Percentiles rank a stretch among this genome's conserved stretches.
Evolutionary conservation across 2,888 invertebrate species (phyloP).

Genomic region (Meganola albula): DNA sequence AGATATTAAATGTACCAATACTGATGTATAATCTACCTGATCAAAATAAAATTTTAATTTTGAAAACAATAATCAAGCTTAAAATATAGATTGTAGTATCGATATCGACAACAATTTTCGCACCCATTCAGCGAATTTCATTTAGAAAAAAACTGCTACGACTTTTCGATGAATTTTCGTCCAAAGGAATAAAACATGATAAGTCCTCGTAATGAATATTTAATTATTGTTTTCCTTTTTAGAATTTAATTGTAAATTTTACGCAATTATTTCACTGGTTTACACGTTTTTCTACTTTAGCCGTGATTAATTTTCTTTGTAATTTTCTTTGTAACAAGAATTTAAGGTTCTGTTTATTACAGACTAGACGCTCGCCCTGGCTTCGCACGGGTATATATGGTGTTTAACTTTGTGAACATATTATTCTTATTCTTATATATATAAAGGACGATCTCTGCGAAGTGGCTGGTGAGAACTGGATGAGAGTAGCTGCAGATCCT

Average conservation of each 20-base stretch:
- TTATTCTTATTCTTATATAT: too few species aligned
- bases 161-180: conserved; percentile 37
- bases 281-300: conserved; percentile 53
- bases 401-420: too few species aligned
- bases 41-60: too few species aligned
- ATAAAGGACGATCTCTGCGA: too few species aligned
- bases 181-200: conserved; percentile 49
- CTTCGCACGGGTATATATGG: too few species aligned
- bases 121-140: conserved; percentile 21
- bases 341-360: conserved; percentile 18
- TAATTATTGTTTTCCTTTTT: conserved; percentile 60
- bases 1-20: too few species aligned
- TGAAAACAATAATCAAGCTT: too few species aligned
- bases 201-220: conserved; percentile 67
- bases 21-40: too few species aligned
- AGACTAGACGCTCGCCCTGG: too few species aligned
- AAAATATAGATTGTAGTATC: too few species aligned
- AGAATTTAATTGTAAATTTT: conserved; percentile 49
- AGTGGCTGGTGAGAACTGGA: too few species aligned
- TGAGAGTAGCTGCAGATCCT: too few species aligned
- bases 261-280: conserved; percentile 58
- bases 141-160: conserved; percentile 37
- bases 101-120: conserved; percentile 32
- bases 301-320: conserved; percentile 24
- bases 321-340: conserved; percentile 16